Evolutionary conservation across 2,888 invertebrate genomes (phyloP).

Genomic region (Pinctada fucata): DNA sequence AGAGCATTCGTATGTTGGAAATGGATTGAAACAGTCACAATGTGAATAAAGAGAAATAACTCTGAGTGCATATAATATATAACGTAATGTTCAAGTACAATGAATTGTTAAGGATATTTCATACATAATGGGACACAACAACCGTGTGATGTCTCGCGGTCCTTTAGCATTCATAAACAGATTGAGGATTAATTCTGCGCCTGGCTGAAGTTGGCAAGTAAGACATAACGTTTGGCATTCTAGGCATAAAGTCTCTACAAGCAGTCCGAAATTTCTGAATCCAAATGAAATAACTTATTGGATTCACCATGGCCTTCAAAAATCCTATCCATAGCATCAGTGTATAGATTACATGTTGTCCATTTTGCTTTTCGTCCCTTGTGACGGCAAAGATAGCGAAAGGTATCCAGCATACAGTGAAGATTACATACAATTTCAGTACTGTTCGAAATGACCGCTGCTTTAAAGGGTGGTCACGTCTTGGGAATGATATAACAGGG

Average conservation of each 20-base stretch:
- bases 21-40: no score
- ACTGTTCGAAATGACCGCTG: conserved; percentile 71
- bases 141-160: no score
- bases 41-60: no score
- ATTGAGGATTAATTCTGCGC: conserved; percentile 50
- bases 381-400: conserved; percentile 54
- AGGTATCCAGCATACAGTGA: conserved; percentile 65
- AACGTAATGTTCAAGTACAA: no score
- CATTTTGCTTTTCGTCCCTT: conserved; percentile 35
- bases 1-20: no score
- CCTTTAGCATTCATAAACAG: conserved; percentile 40
- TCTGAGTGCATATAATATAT: no score
- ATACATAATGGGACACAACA: no score
- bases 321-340: conserved; percentile 60
- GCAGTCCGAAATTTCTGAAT: conserved; percentile 64
- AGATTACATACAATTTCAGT: conserved; percentile 61
- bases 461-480: conserved; percentile 58
- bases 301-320: conserved; percentile 67
- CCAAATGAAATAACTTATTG: conserved; percentile 66
- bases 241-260: conserved; percentile 46
- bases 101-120: no score
- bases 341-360: conserved; percentile 34
- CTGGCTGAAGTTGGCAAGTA: conserved; percentile 19
- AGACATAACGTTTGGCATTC: conserved; percentile 10
- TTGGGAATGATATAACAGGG: conserved; percentile 41